A percentile compares a stretch with the other conserved stretches of the same genome.
These are phyloP conservation scores for Vulpes lagopus DNA, from an alignment of 2,113 vertebrate species.

Conservation along the genomic window DNA sequence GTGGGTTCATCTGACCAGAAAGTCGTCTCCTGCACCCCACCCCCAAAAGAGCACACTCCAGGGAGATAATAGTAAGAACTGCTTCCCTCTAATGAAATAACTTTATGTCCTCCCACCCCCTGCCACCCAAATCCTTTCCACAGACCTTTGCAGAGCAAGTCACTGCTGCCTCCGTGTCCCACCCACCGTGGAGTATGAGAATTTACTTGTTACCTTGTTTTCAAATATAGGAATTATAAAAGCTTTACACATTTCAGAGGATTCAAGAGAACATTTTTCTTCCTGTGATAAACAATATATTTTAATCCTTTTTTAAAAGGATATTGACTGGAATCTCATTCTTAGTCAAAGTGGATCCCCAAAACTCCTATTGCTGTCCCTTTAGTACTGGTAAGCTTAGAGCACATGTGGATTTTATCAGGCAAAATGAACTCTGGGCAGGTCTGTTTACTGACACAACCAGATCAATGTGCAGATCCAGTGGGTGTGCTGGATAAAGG, in stretches of 20 bases:
- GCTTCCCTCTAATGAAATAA: background rate
- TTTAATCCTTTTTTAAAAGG: background rate
- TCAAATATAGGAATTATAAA: background rate
- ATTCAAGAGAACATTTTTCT: background rate
- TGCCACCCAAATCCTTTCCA: background rate
- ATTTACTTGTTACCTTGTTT: background rate
- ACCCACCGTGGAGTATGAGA: background rate
- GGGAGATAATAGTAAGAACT: background rate
- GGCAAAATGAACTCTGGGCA: background rate
- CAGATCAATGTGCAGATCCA: background rate
- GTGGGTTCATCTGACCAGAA: background rate
- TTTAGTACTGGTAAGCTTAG: background rate
- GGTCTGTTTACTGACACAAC: background rate
- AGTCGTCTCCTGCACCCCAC: rapidly evolving
- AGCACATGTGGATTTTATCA: background rate
- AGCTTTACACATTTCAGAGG: background rate
- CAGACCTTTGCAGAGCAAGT: background rate
- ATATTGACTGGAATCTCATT: no score
- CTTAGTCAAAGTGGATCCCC: background rate
- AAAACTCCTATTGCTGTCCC: background rate
- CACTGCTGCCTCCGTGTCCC: background rate
- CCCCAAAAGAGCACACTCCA: no score
- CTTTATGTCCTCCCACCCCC: background rate
- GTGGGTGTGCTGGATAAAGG: background rate
- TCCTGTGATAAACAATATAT: background rate